Conservation (phyloP, 2,888 invertebrate genomes). For the Dione juno region DNA sequence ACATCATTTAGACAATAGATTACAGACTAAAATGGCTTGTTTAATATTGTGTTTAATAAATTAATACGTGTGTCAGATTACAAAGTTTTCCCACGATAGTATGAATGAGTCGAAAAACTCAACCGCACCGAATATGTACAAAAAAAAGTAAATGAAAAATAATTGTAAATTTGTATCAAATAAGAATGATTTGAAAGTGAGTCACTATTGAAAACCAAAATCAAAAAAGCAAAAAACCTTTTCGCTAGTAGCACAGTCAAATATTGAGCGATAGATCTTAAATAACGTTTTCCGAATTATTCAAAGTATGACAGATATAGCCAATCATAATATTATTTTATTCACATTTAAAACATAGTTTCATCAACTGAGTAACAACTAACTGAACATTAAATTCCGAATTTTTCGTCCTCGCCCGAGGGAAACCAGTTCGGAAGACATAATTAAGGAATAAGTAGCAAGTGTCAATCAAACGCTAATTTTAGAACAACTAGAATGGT, state of each 20-base stretch:
- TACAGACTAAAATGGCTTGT: not conserved
- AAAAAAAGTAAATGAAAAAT: not conserved
- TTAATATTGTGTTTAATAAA: not conserved
- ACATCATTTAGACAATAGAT: conserved; percentile 1
- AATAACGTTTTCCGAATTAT: conserved; percentile 44
- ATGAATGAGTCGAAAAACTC: conserved; percentile 4
- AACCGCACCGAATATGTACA: conserved; percentile 12
- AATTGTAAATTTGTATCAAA: not conserved
- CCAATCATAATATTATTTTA: conserved; percentile 23
- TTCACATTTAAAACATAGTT: not conserved
- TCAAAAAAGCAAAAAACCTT: conserved; percentile 41
- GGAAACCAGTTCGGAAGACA: conserved; percentile 43
- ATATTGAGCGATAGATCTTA: conserved; percentile 39
- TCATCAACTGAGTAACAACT: too few relatives aligned
- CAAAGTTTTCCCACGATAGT: not conserved
- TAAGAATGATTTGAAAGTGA: conserved; percentile 29
- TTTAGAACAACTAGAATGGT: conserved; percentile 32
- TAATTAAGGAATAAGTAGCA: conserved; percentile 37
- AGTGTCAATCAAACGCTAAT: conserved; percentile 36
- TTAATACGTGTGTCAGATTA: not conserved
- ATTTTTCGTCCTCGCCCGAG: not conserved
- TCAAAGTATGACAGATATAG: not conserved
- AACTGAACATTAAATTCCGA: not conserved
- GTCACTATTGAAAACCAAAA: conserved; percentile 38
- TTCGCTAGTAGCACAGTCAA: conserved; percentile 39